Base-by-base conservation (phyloP, 2,797 vertebrate species). In the Manis pentadactyla region DNA sequence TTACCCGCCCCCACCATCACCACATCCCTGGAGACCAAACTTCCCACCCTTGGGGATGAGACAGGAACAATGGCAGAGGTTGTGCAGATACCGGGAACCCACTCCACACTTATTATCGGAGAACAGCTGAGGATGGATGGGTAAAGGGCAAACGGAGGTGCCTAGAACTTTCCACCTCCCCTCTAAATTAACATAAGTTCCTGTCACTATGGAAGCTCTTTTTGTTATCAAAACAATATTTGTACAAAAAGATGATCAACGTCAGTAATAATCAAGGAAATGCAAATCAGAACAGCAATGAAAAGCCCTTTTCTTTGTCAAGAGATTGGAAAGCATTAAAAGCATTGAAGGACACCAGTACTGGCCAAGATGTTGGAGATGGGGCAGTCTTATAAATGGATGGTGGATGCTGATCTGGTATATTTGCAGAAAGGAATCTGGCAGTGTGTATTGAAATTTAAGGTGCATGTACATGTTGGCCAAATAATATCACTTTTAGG, bases 321-420 rank as follows among this genome's bases (percentile, higher is more conserved):
- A 46, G 63, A 94, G 49, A 25, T 1, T 21, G 49, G 42, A 5
- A 53, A 71, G 82, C 3, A 18, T 34, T 2, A 23, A 66, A 90
- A 83, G 29, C 21, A 37, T 1, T 23, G 13, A 21, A 83, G 37
- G 11, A 42, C 31, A 27, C 18, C 19, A 7, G 19, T 4, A 7
- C 37, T 61, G 18, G 57, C 53, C 63, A 63, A 74, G n/a, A 66
- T 0, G 23, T 5, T 19, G 57, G 37, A 34, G 34, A 66, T 5
- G 21, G 27, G 29, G 34, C 37, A 7, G 7, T 49, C 57, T 73
- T n/a, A 1, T 3, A 31, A 77, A 51, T 34, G n/a, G 31, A 31
- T 0, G 6, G 17, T 7, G 7, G 23, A 39, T 0, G 0, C 3
- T 0, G 0, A 27, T 66, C 19, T 82, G 29, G n/a, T 17, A 0